Percentiles rank a stretch among this genome's conserved stretches.
phyloP scores from a whole-genome alignment of 1,140 invertebrate genomes.

The Trichonephila clavipes region DNA sequence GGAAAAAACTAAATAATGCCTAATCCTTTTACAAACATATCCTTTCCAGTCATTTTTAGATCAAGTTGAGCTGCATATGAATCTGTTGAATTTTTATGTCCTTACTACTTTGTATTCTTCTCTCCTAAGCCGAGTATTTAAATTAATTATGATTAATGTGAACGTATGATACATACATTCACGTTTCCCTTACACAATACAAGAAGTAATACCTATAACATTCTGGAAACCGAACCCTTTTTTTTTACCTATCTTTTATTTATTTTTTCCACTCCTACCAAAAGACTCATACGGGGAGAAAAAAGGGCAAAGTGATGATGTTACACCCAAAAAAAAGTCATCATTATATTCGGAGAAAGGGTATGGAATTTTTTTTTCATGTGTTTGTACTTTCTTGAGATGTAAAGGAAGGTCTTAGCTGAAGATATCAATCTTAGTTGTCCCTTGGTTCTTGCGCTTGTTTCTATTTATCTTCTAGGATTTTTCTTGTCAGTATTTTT shows the following conservation, averaged over 20 bases:
- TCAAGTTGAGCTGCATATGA: neutral
- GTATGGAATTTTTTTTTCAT: conserved; percentile 45
- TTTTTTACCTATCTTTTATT: neutral
- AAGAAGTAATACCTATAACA: neutral
- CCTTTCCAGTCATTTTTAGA: neutral
- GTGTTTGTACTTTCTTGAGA: neutral
- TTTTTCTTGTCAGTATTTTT: conserved; percentile 52
- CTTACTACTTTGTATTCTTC: neutral
- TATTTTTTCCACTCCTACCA: neutral
- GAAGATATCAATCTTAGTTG: conserved; percentile 72
- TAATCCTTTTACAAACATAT: neutral
- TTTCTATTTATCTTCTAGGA: conserved; percentile 73
- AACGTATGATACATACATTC: neutral
- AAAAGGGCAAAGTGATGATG: conserved; percentile 52
- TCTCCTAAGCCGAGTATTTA: conserved; percentile 1
- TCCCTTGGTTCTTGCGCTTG: conserved; percentile 43
- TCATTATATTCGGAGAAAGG: conserved; percentile 65
- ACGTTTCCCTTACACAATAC: neutral
- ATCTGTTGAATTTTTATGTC: neutral
- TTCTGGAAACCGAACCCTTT: neutral
- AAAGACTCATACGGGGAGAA: neutral
- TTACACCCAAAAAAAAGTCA: conserved; percentile 51
- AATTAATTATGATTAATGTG: conserved; percentile 34
- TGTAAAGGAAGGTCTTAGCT: conserved; percentile 55
- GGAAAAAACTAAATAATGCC: neutral